Conservation (phyloP, 2,888 invertebrate genomes). For the Andrena praecox region DNA sequence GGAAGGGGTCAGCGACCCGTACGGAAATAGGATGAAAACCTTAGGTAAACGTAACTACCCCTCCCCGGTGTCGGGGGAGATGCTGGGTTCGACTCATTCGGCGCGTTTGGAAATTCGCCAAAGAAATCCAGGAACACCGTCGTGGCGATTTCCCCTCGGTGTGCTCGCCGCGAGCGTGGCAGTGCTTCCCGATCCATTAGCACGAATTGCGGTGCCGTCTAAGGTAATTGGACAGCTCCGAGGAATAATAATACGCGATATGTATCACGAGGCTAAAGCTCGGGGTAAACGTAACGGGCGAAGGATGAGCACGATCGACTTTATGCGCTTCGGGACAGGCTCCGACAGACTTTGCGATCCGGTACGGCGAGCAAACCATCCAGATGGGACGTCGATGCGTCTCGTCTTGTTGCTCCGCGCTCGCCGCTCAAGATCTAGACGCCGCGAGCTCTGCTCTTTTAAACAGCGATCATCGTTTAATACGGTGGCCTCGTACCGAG, state of each 20-base stretch:
- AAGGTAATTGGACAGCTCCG: conserved; percentile 73
- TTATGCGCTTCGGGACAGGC: conserved; percentile 30
- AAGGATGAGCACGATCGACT: conserved; percentile 53
- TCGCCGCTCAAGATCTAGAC: conserved; percentile 1
- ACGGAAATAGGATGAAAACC: conserved; percentile 83
- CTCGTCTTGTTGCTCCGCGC: conserved; percentile 9
- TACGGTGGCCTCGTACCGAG: not conserved
- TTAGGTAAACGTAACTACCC: conserved; percentile 82
- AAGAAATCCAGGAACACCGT: conserved; percentile 77
- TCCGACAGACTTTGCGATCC: conserved; percentile 5
- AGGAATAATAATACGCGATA: conserved; percentile 72
- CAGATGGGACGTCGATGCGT: conserved; percentile 5
- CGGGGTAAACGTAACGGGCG: conserved; percentile 46
- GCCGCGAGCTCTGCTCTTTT: conserved; percentile 14
- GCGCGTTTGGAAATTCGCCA: conserved; percentile 81
- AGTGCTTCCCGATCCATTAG: conserved; percentile 73
- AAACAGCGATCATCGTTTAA: conserved; percentile 19
- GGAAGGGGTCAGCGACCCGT: conserved; percentile 77
- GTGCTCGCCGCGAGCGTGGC: conserved; percentile 61
- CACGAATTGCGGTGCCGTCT: conserved; percentile 69
- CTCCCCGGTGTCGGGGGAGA: conserved; percentile 56
- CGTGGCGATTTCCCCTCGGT: conserved; percentile 69
- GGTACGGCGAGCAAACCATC: not conserved
- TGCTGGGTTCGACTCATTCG: conserved; percentile 74
- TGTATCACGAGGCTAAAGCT: conserved; percentile 55